Conservation (phyloP, 2,888 invertebrate genomes). For the Agrypnus murinus region DNA sequence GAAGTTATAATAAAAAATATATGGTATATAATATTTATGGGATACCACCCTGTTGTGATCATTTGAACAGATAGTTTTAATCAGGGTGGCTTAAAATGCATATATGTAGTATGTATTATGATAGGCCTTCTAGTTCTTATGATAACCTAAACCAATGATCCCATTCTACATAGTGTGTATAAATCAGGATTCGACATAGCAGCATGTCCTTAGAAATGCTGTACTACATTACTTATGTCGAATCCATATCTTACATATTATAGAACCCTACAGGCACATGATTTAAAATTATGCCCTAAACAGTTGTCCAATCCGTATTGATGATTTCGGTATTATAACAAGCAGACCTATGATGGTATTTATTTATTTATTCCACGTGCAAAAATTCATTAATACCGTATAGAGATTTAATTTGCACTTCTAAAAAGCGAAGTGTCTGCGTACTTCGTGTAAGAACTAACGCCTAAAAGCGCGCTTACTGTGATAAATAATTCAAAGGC, state of each 20-base stretch:
- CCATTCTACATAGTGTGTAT: not conserved
- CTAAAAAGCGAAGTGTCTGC: conserved; percentile 33
- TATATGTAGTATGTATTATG: too few species aligned
- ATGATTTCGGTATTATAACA: too few species aligned
- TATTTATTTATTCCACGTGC: not conserved
- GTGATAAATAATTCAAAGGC: conserved; percentile 30
- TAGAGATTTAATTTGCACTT: conserved; percentile 14
- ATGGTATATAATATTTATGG: too few species aligned
- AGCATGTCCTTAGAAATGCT: conserved; percentile 13
- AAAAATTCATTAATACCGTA: too few species aligned
- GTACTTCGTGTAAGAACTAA: conserved; percentile 17
- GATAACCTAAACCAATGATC: conserved; percentile 21
- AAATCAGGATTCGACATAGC: conserved; percentile 21
- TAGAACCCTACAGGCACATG: not conserved
- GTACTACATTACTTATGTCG: conserved; percentile 15
- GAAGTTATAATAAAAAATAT: too few species aligned
- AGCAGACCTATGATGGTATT: conserved; percentile 1
- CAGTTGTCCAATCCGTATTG: too few species aligned
- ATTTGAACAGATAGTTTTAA: not conserved
- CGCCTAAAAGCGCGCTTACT: conserved; percentile 35
- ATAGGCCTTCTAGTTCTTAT: conserved; percentile 5
- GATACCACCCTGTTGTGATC: too few species aligned
- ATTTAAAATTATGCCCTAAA: not conserved
- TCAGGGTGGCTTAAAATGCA: conserved; percentile 1
- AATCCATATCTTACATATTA: conserved; percentile 22